Evolutionary conservation across 2,888 invertebrate genomes (phyloP).

Genomic region (Cacoxenus indagator): DNA sequence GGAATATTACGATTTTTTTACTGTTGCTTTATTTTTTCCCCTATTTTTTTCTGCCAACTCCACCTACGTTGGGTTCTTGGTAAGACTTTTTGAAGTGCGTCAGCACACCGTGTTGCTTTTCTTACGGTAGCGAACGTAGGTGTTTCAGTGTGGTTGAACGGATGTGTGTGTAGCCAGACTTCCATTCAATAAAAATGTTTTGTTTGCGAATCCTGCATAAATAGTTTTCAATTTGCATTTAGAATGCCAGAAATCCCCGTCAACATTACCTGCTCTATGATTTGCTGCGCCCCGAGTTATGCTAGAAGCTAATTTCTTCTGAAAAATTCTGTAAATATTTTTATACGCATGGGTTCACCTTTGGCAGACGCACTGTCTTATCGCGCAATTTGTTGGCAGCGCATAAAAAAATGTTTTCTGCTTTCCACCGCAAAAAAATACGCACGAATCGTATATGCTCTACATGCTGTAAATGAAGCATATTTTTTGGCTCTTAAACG

Average conservation of each 20-base stretch:
- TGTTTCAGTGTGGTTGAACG: no score
- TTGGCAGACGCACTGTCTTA: constrained; percentile 16
- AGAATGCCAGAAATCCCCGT: neutral
- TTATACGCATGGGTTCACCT: constrained; percentile 23
- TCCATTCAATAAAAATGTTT: neutral
- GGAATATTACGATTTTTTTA: neutral
- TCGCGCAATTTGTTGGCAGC: constrained; percentile 39
- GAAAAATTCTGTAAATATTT: constrained; percentile 19
- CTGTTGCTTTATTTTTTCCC: no score
- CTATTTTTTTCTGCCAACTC: neutral
- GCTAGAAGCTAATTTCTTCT: neutral
- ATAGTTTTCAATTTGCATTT: neutral
- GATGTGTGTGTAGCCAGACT: neutral
- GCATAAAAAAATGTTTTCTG: constrained; percentile 32
- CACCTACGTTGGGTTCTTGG: neutral
- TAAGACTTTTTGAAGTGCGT: neutral
- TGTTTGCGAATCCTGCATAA: constrained; percentile 6
- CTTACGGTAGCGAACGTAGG: no score
- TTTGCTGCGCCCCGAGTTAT: neutral
- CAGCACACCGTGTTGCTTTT: constrained; percentile 17
- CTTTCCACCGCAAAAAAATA: neutral
- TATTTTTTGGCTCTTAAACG: neutral
- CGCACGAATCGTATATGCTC: constrained; percentile 33
- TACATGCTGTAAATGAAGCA: constrained; percentile 47
- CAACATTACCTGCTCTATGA: neutral